Conservation (phyloP, 1,140 invertebrate species). For the Drosophila truncata region DNA sequence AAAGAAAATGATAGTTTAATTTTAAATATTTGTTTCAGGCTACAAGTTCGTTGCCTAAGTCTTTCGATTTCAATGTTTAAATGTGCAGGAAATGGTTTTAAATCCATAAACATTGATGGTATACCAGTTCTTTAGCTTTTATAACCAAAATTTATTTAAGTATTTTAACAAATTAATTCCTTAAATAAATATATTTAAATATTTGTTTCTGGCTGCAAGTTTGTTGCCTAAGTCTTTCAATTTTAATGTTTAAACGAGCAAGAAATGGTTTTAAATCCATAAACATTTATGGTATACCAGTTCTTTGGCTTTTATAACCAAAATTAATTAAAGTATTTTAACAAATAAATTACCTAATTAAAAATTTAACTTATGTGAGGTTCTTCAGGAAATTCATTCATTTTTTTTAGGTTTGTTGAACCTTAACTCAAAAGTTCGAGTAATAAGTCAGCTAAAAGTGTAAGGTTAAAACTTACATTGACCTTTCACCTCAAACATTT, state of each 20-base stretch:
- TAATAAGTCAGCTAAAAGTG: not conserved
- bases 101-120: not conserved
- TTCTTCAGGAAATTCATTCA: not conserved
- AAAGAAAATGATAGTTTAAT: too few species aligned
- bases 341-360: not conserved
- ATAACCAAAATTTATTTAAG: too few species aligned
- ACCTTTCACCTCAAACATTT: not conserved
- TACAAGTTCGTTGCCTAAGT: constrained; percentile 75
- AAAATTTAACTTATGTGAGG: not conserved
- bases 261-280: not conserved
- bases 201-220: constrained; percentile 45
- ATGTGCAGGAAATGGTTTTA: not conserved
- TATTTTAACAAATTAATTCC: not conserved
- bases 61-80: constrained; percentile 46
- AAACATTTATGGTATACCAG: not conserved
- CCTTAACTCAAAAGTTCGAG: not conserved
- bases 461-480: not conserved
- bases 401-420: not conserved
- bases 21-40: not conserved
- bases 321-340: not conserved
- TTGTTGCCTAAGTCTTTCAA: constrained; percentile 78
- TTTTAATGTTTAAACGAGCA: not conserved
- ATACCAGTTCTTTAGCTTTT: too few species aligned
- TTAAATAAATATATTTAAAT: not conserved
- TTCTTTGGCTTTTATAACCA: not conserved